Evolutionary conservation across 2,113 vertebrate species (phyloP), one percentile per base, ranked within the genome.

Genomic region (Tychaedon coryphoeus): DNA sequence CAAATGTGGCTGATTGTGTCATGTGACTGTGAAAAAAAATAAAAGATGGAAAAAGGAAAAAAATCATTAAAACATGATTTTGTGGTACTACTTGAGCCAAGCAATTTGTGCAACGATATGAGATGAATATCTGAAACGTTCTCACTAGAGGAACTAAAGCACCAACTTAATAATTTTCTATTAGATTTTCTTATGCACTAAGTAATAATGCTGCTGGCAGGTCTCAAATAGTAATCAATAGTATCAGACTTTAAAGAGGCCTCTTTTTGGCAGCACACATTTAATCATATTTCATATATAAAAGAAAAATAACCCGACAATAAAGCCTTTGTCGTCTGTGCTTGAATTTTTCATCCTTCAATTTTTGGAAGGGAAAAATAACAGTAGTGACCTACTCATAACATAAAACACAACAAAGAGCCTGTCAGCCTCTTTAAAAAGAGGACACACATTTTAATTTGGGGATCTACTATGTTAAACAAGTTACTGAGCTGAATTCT

Each of bases 1-100:
- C 99, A 98, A 99, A 98, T 91, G 99, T 98, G 96, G 98, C 97
- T 89, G 98, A 98, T 95, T 99, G 99, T 92, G 98, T 99, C 97
- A 99, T 96, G 98, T 99, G 98, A 98, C 99, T 99, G 97, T 75
- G 93, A 90, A 88, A 91, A 86, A 97, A 97, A 93, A 92, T 3
- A 95, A 88, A 98, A 78, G 96, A 84, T 90, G 79, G 76, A 92
- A 90, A 96, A 96, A 94, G 92, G 80, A 95, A 96, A 92, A 47
- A 34, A 94, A 93, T 56, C 58, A 78, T 97, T 72, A 97, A 98
- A 92, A 76, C 85, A 89, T 93, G 94, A 50, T 91, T 94, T 96
- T 96, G 60, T 93, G 86, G 34, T 83, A 93, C 91, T 90, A 60
- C 28, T 65, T 61, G 80, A 86, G 57, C 33, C 60, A 92, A 95